A percentile compares a stretch with the other conserved stretches of the same genome.
Evolutionary conservation across 1,140 invertebrate species (phyloP).

Genomic region (Gonioctena quinquepunctata): DNA sequence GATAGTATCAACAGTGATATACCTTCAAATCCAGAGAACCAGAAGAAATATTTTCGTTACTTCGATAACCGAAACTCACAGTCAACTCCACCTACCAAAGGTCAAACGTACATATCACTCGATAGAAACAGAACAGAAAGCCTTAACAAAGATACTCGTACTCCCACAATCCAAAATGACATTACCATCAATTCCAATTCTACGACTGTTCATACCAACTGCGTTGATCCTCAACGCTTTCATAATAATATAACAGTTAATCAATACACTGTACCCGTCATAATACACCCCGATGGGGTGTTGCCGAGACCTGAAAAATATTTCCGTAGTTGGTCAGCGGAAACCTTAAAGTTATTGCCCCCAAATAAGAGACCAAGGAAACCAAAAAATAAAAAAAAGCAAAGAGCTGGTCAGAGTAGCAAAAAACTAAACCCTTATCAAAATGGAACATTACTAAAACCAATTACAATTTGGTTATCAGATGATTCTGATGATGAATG

Average conservation of each 20-base stretch:
- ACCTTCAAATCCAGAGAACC: not conserved
- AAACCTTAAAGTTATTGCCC: not conserved
- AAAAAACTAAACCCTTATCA: not conserved
- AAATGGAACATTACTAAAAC: not conserved
- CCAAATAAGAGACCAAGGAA: not conserved
- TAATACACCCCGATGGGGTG: not conserved
- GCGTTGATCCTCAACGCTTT: not conserved
- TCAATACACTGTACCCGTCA: not conserved
- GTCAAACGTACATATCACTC: not conserved
- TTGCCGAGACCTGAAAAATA: not conserved
- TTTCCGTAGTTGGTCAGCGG: not conserved
- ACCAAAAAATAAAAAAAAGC: not conserved
- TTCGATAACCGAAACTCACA: not conserved
- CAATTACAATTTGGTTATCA: constrained; percentile 16
- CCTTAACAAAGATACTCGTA: not conserved
- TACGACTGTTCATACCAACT: not conserved
- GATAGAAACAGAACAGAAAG: not conserved
- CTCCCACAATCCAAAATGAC: not conserved
- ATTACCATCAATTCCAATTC: not conserved
- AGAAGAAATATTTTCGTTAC: not conserved
- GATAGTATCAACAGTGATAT: not conserved
- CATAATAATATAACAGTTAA: constrained; percentile 7
- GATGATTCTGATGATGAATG: constrained; percentile 12
- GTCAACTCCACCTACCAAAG: not conserved
- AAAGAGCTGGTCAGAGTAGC: not conserved